A percentile compares a stretch with the other conserved stretches of the same genome.
phyloP scores from a whole-genome alignment of 2,113 vertebrate genomes.

The Bos indicus region DNA sequence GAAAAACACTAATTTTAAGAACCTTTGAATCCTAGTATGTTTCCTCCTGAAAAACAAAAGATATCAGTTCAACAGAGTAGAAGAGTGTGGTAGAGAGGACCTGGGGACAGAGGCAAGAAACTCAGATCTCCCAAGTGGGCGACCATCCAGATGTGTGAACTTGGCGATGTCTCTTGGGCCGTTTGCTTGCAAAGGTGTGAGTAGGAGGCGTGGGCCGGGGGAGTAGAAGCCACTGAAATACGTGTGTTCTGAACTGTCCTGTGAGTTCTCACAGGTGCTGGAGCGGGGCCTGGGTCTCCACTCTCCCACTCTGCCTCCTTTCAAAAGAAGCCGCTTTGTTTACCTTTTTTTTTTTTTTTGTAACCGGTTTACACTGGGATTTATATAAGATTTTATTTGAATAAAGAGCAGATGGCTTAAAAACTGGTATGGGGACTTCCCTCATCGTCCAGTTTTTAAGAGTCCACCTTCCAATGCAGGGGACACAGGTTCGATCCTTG shows the following conservation, averaged over 20 bases:
- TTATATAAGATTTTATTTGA: background rate
- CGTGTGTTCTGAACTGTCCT: background rate
- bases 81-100: background rate
- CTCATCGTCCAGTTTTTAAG: background rate
- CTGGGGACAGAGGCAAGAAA: background rate
- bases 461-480: background rate
- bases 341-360: background rate
- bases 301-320: background rate
- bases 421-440: background rate
- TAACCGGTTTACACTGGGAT: background rate
- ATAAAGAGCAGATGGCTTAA: background rate
- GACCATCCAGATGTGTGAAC: too few species aligned
- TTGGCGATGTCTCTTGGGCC: background rate
- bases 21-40: background rate
- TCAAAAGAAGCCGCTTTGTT: background rate
- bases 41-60: background rate
- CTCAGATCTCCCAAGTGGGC: background rate
- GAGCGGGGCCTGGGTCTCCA: background rate
- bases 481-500: background rate
- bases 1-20: background rate
- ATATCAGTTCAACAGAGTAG: background rate
- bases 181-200: background rate
- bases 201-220: rapidly evolving
- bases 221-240: background rate
- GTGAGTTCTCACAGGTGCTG: background rate